phyloP scores from a whole-genome alignment of 2,888 invertebrate species.

The Nemapogon koenigi region DNA sequence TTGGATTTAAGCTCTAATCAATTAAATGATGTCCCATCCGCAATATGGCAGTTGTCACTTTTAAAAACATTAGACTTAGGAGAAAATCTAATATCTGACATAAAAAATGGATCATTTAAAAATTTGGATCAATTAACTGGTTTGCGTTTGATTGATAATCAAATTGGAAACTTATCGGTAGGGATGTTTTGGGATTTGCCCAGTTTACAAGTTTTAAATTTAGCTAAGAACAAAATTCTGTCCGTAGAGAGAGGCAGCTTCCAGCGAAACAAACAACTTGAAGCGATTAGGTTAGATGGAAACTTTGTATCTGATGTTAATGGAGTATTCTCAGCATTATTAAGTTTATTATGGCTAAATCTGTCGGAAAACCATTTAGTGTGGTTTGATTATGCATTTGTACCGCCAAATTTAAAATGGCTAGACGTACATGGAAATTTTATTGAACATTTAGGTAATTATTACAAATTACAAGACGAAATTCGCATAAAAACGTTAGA shows the following conservation, averaged over 20 bases:
- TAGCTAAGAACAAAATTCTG: slow-evolving; percentile 88
- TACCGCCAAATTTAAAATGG: slow-evolving; percentile 88
- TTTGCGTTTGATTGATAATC: slow-evolving; percentile 87
- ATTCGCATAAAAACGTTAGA: slow-evolving; percentile 84
- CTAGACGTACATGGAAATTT: slow-evolving; percentile 89
- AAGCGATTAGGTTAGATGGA: slow-evolving; percentile 86
- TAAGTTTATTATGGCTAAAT: slow-evolving; percentile 84
- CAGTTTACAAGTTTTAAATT: slow-evolving; percentile 82
- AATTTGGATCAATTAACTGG: slow-evolving; percentile 88
- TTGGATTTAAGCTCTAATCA: slow-evolving; percentile 89
- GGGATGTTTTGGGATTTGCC: slow-evolving; percentile 89
- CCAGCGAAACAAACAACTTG: slow-evolving; percentile 79
- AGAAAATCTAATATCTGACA: slow-evolving; percentile 85
- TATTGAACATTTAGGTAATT: slow-evolving; percentile 86
- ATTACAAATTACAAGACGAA: slow-evolving; percentile 83
- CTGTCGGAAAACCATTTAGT: slow-evolving; percentile 89
- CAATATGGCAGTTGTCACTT: slow-evolving; percentile 79
- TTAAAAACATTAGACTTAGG: slow-evolving; percentile 90
- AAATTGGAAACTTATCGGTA: slow-evolving; percentile 80
- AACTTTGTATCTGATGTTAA: slow-evolving; percentile 89
- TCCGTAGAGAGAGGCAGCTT: slow-evolving; percentile 84
- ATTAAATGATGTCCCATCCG: slow-evolving; percentile 79
- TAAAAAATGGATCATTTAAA: slow-evolving; percentile 84
- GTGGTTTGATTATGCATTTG: slow-evolving; percentile 92
- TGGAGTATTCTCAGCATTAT: slow-evolving; percentile 84